Evolutionary conservation across 2,888 invertebrate genomes (phyloP).

Genomic region (Megastigmus dorsalis): DNA sequence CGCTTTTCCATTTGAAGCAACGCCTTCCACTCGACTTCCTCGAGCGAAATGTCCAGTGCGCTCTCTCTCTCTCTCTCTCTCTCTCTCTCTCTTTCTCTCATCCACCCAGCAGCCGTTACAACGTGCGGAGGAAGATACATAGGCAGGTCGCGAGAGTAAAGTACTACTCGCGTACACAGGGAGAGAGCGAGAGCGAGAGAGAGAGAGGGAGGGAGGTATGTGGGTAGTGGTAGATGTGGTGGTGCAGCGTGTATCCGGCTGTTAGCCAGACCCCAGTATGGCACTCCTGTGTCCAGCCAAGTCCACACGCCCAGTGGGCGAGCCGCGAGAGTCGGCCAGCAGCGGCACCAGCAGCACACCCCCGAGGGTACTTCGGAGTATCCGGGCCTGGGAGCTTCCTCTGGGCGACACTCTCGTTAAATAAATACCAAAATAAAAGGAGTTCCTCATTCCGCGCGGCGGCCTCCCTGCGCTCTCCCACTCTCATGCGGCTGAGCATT

Average conservation of each 20-base stretch:
- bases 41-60: slow-evolving; percentile 26
- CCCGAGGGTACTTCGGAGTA: slow-evolving; percentile 63
- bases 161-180: slow-evolving; percentile 1
- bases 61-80: neutral
- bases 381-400: slow-evolving; percentile 40
- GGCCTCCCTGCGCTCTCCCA: neutral
- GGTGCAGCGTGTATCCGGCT: slow-evolving; percentile 54
- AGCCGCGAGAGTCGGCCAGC: too few species aligned
- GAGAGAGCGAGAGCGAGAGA: neutral
- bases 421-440: slow-evolving; percentile 53
- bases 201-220: neutral
- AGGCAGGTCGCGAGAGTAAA: slow-evolving; percentile 23
- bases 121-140: slow-evolving; percentile 23
- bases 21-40: slow-evolving; percentile 41
- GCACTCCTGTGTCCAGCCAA: slow-evolving; percentile 67
- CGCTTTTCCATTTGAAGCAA: slow-evolving; percentile 51
- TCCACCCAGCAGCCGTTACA: slow-evolving; percentile 35
- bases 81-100: neutral
- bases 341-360: slow-evolving; percentile 60
- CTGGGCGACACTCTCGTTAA: slow-evolving; percentile 49
- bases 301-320: too few species aligned
- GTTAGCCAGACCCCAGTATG: slow-evolving; percentile 61
- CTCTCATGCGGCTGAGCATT: slow-evolving; percentile 6
- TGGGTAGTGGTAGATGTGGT: neutral
- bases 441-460: slow-evolving; percentile 15